phyloP scores from a whole-genome alignment of 2,797 vertebrate species.

The Fistularia commersonii region DNA sequence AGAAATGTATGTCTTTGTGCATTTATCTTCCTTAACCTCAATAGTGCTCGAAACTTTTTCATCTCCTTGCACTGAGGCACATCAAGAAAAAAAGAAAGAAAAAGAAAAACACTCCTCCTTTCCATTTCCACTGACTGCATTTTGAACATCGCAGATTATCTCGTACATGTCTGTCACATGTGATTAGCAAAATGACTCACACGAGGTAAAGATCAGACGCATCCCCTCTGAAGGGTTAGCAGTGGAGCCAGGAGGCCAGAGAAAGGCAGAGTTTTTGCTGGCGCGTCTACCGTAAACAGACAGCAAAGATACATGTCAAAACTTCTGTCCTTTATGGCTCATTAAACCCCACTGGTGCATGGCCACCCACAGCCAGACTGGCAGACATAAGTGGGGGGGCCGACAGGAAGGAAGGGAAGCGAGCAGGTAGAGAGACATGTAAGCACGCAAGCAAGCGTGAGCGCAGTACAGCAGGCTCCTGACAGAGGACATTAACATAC shows the following conservation, averaged over 20 bases:
- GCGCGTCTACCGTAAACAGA: constrained; percentile 22
- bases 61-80: constrained; percentile 3
- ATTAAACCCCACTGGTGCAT: constrained; percentile 56
- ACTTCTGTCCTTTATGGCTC: constrained; percentile 60
- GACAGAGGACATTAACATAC: constrained; percentile 45
- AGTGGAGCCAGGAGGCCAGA: constrained; percentile 8
- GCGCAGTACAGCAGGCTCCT: constrained; percentile 26
- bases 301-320: constrained; percentile 39
- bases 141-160: constrained; percentile 24
- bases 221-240: neutral
- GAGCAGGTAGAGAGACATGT: constrained; percentile 24
- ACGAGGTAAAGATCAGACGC: constrained; percentile 4
- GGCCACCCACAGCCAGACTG: constrained; percentile 42
- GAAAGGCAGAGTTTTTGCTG: constrained; percentile 7
- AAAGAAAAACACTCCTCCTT: neutral
- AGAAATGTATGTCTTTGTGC: constrained; percentile 4
- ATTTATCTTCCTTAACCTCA: constrained; percentile 1
- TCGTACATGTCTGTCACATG: constrained; percentile 25
- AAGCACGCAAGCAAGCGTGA: constrained; percentile 38
- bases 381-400: constrained; percentile 15
- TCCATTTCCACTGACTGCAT: constrained; percentile 22
- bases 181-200: constrained; percentile 24
- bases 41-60: constrained; percentile 5
- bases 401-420: constrained; percentile 23
- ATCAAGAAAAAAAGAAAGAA: constrained; percentile 4